Evolutionary conservation across 2,797 vertebrate genomes (phyloP).

Genomic region (Sebastes goodei): DNA sequence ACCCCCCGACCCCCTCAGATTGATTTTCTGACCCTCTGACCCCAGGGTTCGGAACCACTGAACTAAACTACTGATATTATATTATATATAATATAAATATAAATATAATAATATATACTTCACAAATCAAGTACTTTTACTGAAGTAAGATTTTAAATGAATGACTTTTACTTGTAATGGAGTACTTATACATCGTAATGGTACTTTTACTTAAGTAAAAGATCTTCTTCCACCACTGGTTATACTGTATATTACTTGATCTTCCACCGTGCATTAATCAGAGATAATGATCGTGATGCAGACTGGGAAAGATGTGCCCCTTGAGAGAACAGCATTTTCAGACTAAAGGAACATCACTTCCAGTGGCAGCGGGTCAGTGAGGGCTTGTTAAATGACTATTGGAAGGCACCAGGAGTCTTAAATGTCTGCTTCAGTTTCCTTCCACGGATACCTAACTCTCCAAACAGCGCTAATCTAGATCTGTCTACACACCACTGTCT

Average conservation of each 20-base stretch:
- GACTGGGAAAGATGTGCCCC: background rate
- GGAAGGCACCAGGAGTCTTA: conserved; percentile 8
- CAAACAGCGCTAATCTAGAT: conserved; percentile 32
- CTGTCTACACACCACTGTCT: background rate
- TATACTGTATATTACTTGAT: background rate
- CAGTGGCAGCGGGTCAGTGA: conserved; percentile 6
- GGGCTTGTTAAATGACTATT: background rate
- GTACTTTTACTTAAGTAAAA: too few species aligned
- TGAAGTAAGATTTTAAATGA: too few species aligned
- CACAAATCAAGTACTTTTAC: too few species aligned
- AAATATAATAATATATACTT: too few species aligned
- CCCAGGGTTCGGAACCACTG: too few species aligned
- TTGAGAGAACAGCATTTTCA: background rate
- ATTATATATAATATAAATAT: too few species aligned
- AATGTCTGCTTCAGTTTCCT: conserved; percentile 23
- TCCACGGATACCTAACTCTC: conserved; percentile 3
- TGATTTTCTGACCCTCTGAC: too few species aligned
- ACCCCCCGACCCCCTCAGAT: too few species aligned
- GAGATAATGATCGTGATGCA: background rate
- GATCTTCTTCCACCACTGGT: too few species aligned
- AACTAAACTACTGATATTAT: too few species aligned
- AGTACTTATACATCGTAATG: too few species aligned
- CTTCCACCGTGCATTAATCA: background rate
- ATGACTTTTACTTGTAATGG: too few species aligned
- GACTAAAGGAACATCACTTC: background rate